Conservation (phyloP, 2,888 invertebrate genomes). For the Hirtodrosophila cameraria region DNA sequence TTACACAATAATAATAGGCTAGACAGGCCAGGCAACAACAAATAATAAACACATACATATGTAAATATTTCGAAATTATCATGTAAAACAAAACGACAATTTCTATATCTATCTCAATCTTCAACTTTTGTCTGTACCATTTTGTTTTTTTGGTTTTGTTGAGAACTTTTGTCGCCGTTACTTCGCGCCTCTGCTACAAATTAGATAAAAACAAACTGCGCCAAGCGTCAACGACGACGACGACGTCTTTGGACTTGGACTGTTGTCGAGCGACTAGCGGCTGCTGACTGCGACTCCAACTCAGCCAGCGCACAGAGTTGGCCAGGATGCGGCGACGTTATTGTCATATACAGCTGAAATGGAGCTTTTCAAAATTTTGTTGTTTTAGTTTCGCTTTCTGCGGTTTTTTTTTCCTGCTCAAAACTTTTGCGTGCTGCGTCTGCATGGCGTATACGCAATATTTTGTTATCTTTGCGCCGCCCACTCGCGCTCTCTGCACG, state of each 20-base stretch:
- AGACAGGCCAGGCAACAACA: conserved; percentile 39
- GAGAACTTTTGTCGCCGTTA: conserved; percentile 27
- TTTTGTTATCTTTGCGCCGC: too few relatives aligned
- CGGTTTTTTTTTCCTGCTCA: too few relatives aligned
- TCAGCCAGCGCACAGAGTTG: conserved; percentile 12
- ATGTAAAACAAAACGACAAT: neutral
- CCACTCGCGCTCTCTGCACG: too few relatives aligned
- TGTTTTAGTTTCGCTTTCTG: neutral
- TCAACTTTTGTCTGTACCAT: neutral
- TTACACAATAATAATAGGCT: conserved; percentile 57
- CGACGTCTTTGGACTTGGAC: conserved; percentile 70
- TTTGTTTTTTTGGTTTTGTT: neutral
- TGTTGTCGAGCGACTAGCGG: conserved; percentile 65
- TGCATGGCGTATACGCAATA: too few relatives aligned
- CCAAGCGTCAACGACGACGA: conserved; percentile 47
- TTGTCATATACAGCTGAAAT: conserved; percentile 35
- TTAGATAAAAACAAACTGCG: conserved; percentile 28
- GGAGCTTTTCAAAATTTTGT: conserved; percentile 5
- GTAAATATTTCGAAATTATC: neutral
- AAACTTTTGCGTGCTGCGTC: too few relatives aligned
- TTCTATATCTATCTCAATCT: conserved; percentile 7
- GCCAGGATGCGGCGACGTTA: conserved; percentile 48
- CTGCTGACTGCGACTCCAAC: conserved; percentile 12
- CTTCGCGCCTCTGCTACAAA: conserved; percentile 31
- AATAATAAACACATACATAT: conserved; percentile 9